Conservation (phyloP, 2,888 invertebrate genomes). For the Emesis castigata region DNA sequence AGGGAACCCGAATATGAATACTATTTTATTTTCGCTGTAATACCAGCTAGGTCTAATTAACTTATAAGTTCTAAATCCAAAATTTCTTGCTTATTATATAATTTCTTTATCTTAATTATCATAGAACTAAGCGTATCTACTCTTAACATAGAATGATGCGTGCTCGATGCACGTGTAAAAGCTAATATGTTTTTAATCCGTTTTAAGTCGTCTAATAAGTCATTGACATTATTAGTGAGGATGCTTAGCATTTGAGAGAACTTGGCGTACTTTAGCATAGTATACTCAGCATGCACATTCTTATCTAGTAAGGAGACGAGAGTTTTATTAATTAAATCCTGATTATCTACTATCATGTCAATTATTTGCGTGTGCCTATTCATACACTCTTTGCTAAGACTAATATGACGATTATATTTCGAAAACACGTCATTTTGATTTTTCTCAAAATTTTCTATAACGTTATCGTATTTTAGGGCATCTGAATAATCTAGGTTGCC, state of each 20-base stretch:
- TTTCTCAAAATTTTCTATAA: not conserved
- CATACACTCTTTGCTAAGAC: not conserved
- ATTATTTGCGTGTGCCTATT: not conserved
- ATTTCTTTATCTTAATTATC: constrained; percentile 21
- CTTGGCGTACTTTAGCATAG: not conserved
- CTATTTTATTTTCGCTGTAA: constrained; percentile 31
- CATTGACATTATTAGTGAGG: not conserved
- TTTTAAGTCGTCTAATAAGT: not conserved
- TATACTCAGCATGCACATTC: not conserved
- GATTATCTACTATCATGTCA: not conserved
- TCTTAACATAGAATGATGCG: not conserved
- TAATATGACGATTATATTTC: not conserved
- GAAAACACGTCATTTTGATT: not conserved
- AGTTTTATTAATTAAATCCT: not conserved
- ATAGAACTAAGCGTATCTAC: constrained; percentile 10
- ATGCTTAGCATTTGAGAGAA: not conserved
- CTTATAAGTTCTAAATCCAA: constrained; percentile 27
- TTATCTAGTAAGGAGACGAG: not conserved
- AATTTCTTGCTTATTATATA: constrained; percentile 24
- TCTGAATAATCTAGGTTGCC: not conserved
- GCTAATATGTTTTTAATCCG: not conserved
- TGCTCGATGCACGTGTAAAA: not conserved
- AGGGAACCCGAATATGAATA: constrained; percentile 38
- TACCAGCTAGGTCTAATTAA: constrained; percentile 27
- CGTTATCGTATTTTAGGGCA: not conserved